These are phyloP conservation scores for Noctilio leporinus DNA, from an alignment of 2,113 vertebrate genomes.

Conservation along the genomic window DNA sequence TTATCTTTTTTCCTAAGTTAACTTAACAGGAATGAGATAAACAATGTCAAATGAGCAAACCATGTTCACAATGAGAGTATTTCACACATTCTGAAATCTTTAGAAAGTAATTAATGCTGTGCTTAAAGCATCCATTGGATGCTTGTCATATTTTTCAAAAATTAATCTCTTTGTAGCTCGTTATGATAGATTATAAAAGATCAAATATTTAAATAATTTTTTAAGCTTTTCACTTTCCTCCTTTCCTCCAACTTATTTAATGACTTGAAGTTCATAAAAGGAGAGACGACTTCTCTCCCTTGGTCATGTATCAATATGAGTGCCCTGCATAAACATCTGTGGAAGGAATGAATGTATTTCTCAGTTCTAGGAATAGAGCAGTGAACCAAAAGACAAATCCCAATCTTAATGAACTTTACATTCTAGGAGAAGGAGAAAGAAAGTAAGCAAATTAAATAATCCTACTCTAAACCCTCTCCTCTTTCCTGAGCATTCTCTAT, in stretches of 20 bases:
- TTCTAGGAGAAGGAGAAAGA: not conserved
- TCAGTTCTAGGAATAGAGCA: not conserved
- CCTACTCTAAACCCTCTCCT: not conserved
- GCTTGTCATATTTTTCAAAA: not conserved
- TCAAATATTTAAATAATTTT: not conserved
- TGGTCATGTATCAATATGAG: rapidly evolving
- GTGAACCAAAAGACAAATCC: not conserved
- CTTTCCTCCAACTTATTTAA: not conserved
- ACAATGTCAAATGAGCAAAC: not conserved
- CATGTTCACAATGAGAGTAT: not conserved
- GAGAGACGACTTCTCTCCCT: not conserved
- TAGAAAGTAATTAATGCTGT: not conserved
- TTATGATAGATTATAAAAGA: not conserved
- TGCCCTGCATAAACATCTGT: not conserved
- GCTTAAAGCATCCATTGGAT: not conserved
- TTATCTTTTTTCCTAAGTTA: constrained; percentile 19
- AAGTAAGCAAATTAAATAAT: not conserved
- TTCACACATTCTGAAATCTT: not conserved
- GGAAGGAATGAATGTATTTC: not conserved
- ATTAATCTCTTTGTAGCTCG: not conserved
- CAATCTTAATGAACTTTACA: rapidly evolving
- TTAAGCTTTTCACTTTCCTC: not conserved
- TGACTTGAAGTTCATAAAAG: not conserved
- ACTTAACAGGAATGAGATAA: not conserved
- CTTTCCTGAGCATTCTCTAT: not conserved